These are phyloP conservation scores for Periplaneta americana DNA, from an alignment of 1,140 invertebrate species.

Conservation along the genomic window DNA sequence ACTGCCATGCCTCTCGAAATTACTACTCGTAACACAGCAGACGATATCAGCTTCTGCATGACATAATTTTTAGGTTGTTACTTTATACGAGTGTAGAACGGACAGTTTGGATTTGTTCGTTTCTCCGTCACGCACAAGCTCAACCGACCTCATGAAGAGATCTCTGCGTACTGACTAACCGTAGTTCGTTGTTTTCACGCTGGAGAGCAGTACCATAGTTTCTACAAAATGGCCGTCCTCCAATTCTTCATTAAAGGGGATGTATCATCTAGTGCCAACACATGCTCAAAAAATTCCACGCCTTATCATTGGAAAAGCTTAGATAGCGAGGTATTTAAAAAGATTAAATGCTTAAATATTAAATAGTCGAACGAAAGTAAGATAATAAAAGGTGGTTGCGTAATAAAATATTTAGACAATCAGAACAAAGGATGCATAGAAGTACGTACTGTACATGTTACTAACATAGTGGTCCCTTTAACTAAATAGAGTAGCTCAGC, in stretches of 20 bases:
- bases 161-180: neutral
- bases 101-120: neutral
- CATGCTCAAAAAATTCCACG: neutral
- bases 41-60: neutral
- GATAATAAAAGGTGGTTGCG: neutral
- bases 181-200: neutral
- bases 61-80: neutral
- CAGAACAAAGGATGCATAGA: neutral
- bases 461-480: no score
- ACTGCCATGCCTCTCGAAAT: neutral
- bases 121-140: neutral
- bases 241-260: neutral
- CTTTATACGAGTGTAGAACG: neutral
- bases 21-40: neutral
- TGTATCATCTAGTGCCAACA: neutral
- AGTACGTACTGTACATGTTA: no score
- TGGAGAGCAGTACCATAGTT: neutral
- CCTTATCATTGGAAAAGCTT: neutral
- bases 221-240: neutral
- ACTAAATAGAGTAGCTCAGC: neutral
- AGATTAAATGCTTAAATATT: neutral
- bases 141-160: neutral
- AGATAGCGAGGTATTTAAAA: neutral
- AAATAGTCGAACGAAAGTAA: neutral
- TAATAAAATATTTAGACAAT: neutral